Conservation (phyloP, 2,797 vertebrate species). For the Schizothorax lantsangensis region DNA sequence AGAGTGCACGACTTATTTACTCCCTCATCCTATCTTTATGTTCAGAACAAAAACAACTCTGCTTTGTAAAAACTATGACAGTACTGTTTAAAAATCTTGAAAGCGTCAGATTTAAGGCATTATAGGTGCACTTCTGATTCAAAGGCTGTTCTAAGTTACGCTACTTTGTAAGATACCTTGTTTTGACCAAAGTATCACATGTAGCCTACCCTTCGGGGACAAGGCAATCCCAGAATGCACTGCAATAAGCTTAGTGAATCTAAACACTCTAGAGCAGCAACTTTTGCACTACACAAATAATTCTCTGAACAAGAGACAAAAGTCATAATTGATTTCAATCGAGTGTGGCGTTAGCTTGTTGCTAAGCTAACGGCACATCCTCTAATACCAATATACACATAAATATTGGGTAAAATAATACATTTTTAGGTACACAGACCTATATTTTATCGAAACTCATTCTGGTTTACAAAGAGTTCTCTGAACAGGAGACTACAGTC, state of each 20-base stretch:
- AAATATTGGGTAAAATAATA: not conserved
- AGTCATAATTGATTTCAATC: not conserved
- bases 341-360: not conserved
- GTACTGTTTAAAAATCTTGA: not conserved
- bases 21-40: conserved; percentile 11
- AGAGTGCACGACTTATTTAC: conserved; percentile 12
- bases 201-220: not conserved
- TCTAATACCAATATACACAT: not conserved
- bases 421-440: not conserved
- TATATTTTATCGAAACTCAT: not conserved
- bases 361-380: not conserved
- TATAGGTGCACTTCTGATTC: not conserved
- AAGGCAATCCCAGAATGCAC: conserved; percentile 3
- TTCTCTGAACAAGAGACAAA: not conserved
- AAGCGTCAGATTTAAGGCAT: not conserved
- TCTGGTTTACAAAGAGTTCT: not conserved
- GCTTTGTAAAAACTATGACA: not conserved
- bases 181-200: not conserved
- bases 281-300: not conserved
- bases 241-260: not conserved
- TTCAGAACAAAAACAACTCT: not conserved
- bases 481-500: not conserved
- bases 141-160: not conserved
- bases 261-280: not conserved
- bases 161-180: not conserved